phyloP scores from a whole-genome alignment of 2,113 vertebrate genomes.

The Triplophysa tibetana region DNA sequence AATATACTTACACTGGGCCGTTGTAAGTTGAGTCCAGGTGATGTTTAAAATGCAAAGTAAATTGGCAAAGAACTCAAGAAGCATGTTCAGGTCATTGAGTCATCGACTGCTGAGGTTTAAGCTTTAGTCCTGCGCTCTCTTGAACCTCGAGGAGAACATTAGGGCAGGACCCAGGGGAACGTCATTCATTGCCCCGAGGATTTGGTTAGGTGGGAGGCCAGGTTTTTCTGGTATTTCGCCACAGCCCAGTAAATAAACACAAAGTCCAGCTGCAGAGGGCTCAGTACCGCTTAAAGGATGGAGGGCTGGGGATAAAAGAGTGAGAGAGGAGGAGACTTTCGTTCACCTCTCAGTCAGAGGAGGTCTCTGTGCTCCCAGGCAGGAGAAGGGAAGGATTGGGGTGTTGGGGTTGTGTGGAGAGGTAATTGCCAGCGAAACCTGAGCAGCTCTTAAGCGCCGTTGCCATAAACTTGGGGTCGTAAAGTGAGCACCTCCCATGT shows the following conservation, averaged over 20 bases:
- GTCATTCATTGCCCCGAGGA: slow-evolving; percentile 59
- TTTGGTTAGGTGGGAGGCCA: slow-evolving; percentile 49
- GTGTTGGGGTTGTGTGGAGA: slow-evolving; percentile 53
- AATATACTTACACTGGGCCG: background rate
- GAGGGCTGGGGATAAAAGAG: slow-evolving; percentile 33
- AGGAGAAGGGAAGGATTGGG: slow-evolving; percentile 45
- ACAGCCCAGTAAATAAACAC: slow-evolving; percentile 57
- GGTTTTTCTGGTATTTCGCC: slow-evolving; percentile 62
- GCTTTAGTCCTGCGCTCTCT: slow-evolving; percentile 14
- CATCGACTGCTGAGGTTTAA: slow-evolving; percentile 10
- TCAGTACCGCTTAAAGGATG: slow-evolving; percentile 38
- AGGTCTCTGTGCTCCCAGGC: slow-evolving; percentile 44
- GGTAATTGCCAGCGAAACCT: slow-evolving; percentile 71
- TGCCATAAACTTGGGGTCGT: slow-evolving; percentile 69
- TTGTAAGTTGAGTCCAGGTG: background rate
- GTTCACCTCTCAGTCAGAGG: slow-evolving; percentile 46
- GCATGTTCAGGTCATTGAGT: no score
- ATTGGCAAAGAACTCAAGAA: slow-evolving; percentile 14
- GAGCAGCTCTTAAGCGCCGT: slow-evolving; percentile 70
- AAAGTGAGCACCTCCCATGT: slow-evolving; percentile 74
- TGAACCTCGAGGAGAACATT: slow-evolving; percentile 21
- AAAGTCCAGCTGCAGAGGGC: slow-evolving; percentile 50
- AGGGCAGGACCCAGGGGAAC: slow-evolving; percentile 54
- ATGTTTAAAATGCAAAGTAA: slow-evolving; percentile 14
- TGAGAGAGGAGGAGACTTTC: slow-evolving; percentile 4